Evolutionary conservation across 2,797 vertebrate species (phyloP).

Genomic region (Platyrinchus mystaceus): DNA sequence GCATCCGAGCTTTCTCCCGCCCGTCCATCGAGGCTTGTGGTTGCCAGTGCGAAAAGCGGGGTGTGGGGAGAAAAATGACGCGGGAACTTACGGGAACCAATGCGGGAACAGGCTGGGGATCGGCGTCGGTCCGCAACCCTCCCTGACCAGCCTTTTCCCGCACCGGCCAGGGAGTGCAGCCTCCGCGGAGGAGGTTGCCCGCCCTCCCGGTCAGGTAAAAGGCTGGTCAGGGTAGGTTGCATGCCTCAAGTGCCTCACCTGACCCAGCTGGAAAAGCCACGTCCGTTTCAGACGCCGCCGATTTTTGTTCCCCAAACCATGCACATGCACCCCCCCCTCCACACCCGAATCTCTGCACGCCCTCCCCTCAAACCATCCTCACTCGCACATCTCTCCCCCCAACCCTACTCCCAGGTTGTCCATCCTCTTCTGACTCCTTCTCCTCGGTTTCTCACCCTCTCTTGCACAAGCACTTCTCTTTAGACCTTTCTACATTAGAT

Average conservation of each 20-base stretch:
- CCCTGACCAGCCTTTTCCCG: constrained; percentile 6
- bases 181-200: neutral
- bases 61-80: constrained; percentile 71
- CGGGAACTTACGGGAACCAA: constrained; percentile 72
- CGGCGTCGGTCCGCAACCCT: constrained; percentile 54
- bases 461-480: neutral
- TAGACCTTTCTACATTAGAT: neutral
- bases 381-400: neutral
- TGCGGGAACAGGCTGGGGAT: constrained; percentile 50
- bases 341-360: fast-evolving
- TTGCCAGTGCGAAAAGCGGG: constrained; percentile 25
- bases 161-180: neutral
- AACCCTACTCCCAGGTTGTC: neutral
- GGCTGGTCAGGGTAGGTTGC: neutral
- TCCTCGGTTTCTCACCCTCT: neutral
- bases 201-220: neutral
- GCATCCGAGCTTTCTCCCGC: constrained; percentile 43
- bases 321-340: neutral
- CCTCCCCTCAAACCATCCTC: no score
- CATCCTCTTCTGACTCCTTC: neutral
- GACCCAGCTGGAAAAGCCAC: neutral
- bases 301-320: neutral
- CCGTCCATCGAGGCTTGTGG: constrained; percentile 50
- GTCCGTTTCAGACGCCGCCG: neutral
- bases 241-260: neutral